Evolutionary conservation across 1,140 invertebrate species (phyloP).

Genomic region (Dendroctonus ponderosae): DNA sequence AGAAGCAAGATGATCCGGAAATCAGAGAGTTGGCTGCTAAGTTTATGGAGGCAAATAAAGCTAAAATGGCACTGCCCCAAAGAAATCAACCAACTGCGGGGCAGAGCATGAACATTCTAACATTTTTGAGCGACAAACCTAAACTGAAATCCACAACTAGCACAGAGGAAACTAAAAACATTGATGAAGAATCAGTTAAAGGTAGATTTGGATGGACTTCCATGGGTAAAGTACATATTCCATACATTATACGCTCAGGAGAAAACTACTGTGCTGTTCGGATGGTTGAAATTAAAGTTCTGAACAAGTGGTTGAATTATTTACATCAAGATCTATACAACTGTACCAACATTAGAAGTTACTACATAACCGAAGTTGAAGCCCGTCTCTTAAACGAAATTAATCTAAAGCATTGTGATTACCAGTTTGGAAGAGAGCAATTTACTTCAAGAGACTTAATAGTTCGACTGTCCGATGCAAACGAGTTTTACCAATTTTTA

Average conservation of each 20-base stretch:
- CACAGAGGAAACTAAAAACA: constrained; percentile 40
- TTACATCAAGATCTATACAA: constrained; percentile 80
- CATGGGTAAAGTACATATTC: constrained; percentile 81
- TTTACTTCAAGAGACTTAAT: constrained; percentile 89
- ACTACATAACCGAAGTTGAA: constrained; percentile 90
- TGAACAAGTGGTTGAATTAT: constrained; percentile 82
- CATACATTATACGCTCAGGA: constrained; percentile 78
- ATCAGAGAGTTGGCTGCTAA: constrained; percentile 81
- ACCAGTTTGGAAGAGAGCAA: constrained; percentile 82
- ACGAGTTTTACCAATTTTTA: constrained; percentile 87
- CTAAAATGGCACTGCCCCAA: constrained; percentile 61
- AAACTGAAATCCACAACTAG: constrained; percentile 33
- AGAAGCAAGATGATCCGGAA: constrained; percentile 81
- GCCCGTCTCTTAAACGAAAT: constrained; percentile 90
- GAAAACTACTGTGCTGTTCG: constrained; percentile 89
- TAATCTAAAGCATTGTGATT: constrained; percentile 88
- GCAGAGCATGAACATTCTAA: constrained; percentile 49
- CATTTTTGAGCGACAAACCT: constrained; percentile 38
- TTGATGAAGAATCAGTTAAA: constrained; percentile 76
- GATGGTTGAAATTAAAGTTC: constrained; percentile 83
- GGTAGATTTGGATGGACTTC: constrained; percentile 88
- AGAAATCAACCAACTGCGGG: constrained; percentile 43
- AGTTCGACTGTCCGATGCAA: constrained; percentile 80
- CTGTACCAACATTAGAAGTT: constrained; percentile 88
- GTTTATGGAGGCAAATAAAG: constrained; percentile 81